These are phyloP conservation scores for Trematomus loennbergii DNA, from an alignment of 2,113 vertebrate genomes.

Conservation along the genomic window DNA sequence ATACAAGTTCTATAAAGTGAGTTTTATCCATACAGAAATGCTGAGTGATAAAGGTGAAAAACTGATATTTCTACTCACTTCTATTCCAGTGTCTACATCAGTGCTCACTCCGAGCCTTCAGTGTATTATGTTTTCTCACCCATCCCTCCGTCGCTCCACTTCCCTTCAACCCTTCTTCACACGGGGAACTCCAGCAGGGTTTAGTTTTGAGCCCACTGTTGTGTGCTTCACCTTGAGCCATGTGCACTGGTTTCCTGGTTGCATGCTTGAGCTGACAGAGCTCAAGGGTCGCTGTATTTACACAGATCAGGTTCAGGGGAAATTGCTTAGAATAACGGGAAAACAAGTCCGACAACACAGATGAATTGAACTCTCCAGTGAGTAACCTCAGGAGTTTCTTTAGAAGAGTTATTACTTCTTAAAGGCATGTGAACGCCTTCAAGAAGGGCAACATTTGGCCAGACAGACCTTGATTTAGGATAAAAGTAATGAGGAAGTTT, in stretches of 20 bases:
- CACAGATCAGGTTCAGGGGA: slow-evolving; percentile 24
- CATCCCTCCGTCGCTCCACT: background rate
- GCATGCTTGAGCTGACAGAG: slow-evolving; percentile 31
- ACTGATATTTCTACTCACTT: slow-evolving; percentile 55
- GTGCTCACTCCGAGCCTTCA: slow-evolving; percentile 10
- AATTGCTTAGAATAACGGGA: background rate
- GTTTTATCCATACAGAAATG: background rate
- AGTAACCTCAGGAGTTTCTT: background rate
- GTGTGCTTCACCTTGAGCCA: slow-evolving; percentile 22
- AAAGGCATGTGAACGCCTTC: background rate
- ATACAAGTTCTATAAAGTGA: background rate
- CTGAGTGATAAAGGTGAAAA: background rate
- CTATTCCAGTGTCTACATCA: slow-evolving; percentile 23
- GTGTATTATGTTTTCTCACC: slow-evolving; percentile 21
- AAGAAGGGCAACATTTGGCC: slow-evolving; percentile 12
- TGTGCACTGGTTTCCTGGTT: slow-evolving; percentile 34
- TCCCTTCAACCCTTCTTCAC: slow-evolving; percentile 16
- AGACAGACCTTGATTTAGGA: background rate
- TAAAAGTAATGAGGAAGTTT: slow-evolving; percentile 27
- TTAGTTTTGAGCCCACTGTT: background rate
- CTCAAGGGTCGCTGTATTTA: background rate
- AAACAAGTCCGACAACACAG: too few relatives aligned
- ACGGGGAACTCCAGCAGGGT: slow-evolving; percentile 40
- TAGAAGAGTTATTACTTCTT: slow-evolving; percentile 29
- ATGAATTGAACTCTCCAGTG: background rate